Base-by-base conservation (phyloP, 2,888 invertebrate species). In the Carcina quercana region DNA sequence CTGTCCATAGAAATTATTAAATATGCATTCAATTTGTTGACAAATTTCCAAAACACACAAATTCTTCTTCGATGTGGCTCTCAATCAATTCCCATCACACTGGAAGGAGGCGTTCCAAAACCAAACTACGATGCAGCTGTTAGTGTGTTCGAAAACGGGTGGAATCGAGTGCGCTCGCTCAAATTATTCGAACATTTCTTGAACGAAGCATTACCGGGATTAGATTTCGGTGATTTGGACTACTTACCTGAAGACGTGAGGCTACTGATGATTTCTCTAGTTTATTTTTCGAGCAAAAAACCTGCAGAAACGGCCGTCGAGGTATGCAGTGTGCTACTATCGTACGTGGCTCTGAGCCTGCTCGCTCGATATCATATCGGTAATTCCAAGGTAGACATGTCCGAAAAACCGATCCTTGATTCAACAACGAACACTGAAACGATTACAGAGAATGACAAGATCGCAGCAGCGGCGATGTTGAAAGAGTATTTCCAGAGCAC, bases 111-210 rank as follows among this genome's bases (percentile, higher is more conserved):
- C 1, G 24, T 50, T 37, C 28, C 19, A 15, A 59, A 48, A 32
- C 64, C 62, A 3, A 25, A 14, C 1, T 60, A 56, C 25, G 21
- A 39, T 3, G 55, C 43, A 5, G 8, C 7, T 5, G 31, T 5
- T 15, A 52, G 30, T 26, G 52, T 58, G 3, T 67, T 67, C 30
- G 57, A 59, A 44, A 60, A 60, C 25, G 68, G 65, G 1, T 66
- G 66, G 66, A 35, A 35, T 2, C 0, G 28, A 6, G 42, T 61
- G 8, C 34, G 42, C 2, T 30, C 27, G 7, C 30, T 44, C 2
- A 25, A 32, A 2, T 30, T 58, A 6, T 52, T 58, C 15, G 39
- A 53, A 27, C 47, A 53, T 40, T 56, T 54, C 25, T 30, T 54
- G 15, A 21, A 25, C 5, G 35, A 49, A 14, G 36, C 41, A 4